Conservation (phyloP, 2,888 invertebrate species). For the Drosophila anceps region DNA sequence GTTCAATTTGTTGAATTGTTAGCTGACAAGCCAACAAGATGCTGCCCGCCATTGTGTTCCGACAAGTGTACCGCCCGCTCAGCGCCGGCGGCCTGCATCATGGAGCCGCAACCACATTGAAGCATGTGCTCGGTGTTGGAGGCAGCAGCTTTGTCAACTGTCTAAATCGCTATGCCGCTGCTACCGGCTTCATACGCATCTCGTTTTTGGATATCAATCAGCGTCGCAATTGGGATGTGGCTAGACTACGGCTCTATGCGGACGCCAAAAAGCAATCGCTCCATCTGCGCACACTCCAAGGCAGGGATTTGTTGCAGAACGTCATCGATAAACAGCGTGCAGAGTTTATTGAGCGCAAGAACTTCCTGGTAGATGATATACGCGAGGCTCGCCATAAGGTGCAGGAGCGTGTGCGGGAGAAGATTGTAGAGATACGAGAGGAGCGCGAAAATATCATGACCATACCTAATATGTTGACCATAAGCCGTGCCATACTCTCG, state of each 20-base stretch:
- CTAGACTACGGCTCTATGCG: slow-evolving; percentile 81
- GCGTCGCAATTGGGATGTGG: slow-evolving; percentile 84
- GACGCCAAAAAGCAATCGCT: slow-evolving; percentile 82
- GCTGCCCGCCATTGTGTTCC: slow-evolving; percentile 83
- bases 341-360: slow-evolving; percentile 88
- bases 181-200: slow-evolving; percentile 83
- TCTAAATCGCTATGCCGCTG: slow-evolving; percentile 84
- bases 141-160: slow-evolving; percentile 80
- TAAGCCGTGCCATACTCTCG: slow-evolving; percentile 93
- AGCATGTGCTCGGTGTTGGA: slow-evolving; percentile 71
- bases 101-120: slow-evolving; percentile 76
- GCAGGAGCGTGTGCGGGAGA: slow-evolving; percentile 90
- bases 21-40: slow-evolving; percentile 53
- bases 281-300: slow-evolving; percentile 84
- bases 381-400: slow-evolving; percentile 90
- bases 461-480: slow-evolving; percentile 95
- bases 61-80: slow-evolving; percentile 79
- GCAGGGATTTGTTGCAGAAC: slow-evolving; percentile 86
- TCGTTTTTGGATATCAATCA: slow-evolving; percentile 83
- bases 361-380: slow-evolving; percentile 89
- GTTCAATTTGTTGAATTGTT: slow-evolving; percentile 21
- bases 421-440: slow-evolving; percentile 88
- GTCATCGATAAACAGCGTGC: slow-evolving; percentile 88
- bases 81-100: slow-evolving; percentile 72
- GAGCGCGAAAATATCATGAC: slow-evolving; percentile 95